Evolutionary conservation across 2,113 vertebrate genomes (phyloP).

Genomic region (Semnopithecus entellus): DNA sequence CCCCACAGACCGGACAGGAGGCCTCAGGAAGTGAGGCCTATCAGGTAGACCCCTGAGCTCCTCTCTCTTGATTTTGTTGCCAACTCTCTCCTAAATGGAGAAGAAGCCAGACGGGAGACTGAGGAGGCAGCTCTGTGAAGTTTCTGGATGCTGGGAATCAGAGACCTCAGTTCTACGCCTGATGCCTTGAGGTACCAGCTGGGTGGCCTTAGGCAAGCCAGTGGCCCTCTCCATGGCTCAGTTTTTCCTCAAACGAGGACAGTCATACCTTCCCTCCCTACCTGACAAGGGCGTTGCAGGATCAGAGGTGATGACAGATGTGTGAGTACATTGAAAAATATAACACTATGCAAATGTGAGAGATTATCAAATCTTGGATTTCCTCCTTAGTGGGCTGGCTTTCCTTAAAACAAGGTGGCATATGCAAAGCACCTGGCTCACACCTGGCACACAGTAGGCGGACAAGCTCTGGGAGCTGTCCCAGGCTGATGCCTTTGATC

Average conservation of each 20-base stretch:
- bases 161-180: not conserved
- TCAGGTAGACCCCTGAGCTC: not conserved
- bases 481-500: not conserved
- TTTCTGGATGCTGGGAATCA: not conserved
- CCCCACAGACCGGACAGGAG: not conserved
- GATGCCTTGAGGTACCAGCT: not conserved
- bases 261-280: slow-evolving; percentile 51
- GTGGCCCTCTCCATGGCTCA: not conserved
- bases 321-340: slow-evolving; percentile 41
- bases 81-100: not conserved
- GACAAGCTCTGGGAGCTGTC: not conserved
- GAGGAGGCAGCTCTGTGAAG: not conserved
- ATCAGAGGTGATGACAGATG: slow-evolving; percentile 61
- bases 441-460: slow-evolving; percentile 40
- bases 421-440: slow-evolving; percentile 56
- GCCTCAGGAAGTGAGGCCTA: not conserved
- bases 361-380: slow-evolving; percentile 54
- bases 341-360: slow-evolving; percentile 62
- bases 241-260: not conserved
- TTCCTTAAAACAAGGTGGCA: not conserved
- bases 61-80: not conserved
- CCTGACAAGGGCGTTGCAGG: slow-evolving; percentile 29
- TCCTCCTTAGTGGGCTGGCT: slow-evolving; percentile 55
- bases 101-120: not conserved
- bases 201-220: not conserved